Evolutionary conservation across 37 sponge, comb jelly and placozoan species (phyloP).

Genomic region (Hormiphora californensis): DNA sequence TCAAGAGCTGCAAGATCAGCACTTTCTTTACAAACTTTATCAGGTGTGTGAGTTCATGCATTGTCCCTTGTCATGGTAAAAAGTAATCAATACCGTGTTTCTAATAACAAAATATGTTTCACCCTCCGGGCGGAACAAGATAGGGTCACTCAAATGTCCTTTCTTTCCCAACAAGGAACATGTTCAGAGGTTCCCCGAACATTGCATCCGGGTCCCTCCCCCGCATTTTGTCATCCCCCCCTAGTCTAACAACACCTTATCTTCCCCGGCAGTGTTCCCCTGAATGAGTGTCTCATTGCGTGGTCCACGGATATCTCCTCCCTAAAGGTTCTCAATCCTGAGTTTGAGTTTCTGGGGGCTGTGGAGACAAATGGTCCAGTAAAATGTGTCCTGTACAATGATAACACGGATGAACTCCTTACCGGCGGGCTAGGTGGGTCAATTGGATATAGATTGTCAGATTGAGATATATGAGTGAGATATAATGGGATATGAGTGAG

Average conservation of each 20-base stretch:
- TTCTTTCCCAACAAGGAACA: background rate
- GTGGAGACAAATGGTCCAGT: slow-evolving; percentile 22
- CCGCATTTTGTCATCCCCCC: background rate
- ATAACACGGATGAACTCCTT: slow-evolving; percentile 21
- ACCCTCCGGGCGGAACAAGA: background rate
- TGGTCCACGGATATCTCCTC: background rate
- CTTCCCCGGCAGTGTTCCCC: background rate
- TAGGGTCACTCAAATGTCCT: background rate
- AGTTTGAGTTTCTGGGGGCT: slow-evolving; percentile 23
- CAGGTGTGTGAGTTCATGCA: background rate
- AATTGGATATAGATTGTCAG: too few relatives aligned
- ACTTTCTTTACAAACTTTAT: slow-evolving; percentile 54
- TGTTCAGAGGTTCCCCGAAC: background rate
- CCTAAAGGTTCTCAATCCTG: slow-evolving; percentile 12
- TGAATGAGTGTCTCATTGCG: slow-evolving; percentile 29
- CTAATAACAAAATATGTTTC: background rate
- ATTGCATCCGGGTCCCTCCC: background rate
- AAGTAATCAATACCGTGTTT: too few relatives aligned
- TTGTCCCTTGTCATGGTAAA: too few relatives aligned
- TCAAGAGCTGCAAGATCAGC: slow-evolving; percentile 54
- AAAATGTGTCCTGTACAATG: slow-evolving; percentile 36
- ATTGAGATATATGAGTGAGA: too few relatives aligned
- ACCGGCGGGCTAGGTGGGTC: slow-evolving; percentile 5
- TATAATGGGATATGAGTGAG: too few relatives aligned
- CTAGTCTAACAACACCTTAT: background rate